Evolutionary conservation across 2,113 vertebrate species (phyloP).

Genomic region (Stigmatopora nigra): DNA sequence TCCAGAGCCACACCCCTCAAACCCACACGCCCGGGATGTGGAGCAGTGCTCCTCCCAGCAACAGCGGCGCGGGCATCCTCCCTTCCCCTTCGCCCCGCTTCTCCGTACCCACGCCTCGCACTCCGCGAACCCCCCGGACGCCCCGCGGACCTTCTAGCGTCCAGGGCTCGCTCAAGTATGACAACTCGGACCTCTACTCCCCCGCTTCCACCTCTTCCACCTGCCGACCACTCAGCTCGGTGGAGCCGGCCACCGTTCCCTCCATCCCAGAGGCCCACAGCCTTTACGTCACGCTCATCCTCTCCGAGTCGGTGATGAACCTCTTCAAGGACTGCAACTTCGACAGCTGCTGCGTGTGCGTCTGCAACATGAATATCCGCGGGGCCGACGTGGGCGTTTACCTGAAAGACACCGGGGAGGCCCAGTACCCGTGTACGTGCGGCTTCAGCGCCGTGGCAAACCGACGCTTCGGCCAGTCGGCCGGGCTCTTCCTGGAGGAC

Average conservation of each 20-base stretch:
- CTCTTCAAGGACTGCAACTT: slow-evolving; percentile 98
- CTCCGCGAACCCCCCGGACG: slow-evolving; percentile 89
- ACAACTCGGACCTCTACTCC: slow-evolving; percentile 94
- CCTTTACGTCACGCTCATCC: slow-evolving; percentile 96
- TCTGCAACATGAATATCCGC: slow-evolving; percentile 99
- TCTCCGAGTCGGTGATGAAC: slow-evolving; percentile 97
- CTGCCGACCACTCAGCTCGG: slow-evolving; percentile 90
- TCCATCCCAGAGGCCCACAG: slow-evolving; percentile 97
- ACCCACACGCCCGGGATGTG: slow-evolving; percentile 92
- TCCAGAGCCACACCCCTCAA: slow-evolving; percentile 90
- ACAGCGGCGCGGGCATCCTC: slow-evolving; percentile 86
- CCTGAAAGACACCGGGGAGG: slow-evolving; percentile 91
- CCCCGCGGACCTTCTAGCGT: slow-evolving; percentile 91
- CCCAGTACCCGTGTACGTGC: slow-evolving; percentile 89
- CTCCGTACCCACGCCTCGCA: slow-evolving; percentile 86
- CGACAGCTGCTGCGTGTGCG: slow-evolving; percentile 97
- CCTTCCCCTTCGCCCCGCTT: slow-evolving; percentile 96
- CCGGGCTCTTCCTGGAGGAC: slow-evolving; percentile 94
- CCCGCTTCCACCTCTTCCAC: slow-evolving; percentile 96
- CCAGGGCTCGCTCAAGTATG: slow-evolving; percentile 93
- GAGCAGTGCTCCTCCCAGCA: slow-evolving; percentile 91
- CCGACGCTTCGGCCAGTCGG: slow-evolving; percentile 88
- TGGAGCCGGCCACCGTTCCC: slow-evolving; percentile 92
- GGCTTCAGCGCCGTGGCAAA: slow-evolving; percentile 97
- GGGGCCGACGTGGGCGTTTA: slow-evolving; percentile 96